Conservation (phyloP, 2,797 vertebrate genomes). For the Alectoris magna region DNA sequence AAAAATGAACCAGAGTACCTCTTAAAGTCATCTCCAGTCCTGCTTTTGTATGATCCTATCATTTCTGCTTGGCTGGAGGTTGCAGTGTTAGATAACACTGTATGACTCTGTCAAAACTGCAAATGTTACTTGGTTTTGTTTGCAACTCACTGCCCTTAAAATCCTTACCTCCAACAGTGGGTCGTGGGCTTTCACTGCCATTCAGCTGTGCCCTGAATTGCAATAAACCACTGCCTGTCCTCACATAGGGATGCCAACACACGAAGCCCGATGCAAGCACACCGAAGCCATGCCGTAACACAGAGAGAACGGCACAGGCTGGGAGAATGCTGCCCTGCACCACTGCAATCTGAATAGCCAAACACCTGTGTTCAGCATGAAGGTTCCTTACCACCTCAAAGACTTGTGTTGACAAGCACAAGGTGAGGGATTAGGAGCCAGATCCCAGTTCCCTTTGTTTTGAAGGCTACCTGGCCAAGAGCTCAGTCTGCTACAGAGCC, state of each 20-base stretch:
- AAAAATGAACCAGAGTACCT: not conserved
- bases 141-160: not conserved
- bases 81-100: conserved; percentile 3
- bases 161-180: not conserved
- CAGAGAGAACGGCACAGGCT: not conserved
- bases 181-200: not conserved
- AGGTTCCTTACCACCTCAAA: not conserved
- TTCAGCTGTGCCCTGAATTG: not conserved
- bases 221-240: not conserved
- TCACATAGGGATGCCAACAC: not conserved
- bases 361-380: not conserved
- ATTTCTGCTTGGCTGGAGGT: conserved; percentile 49
- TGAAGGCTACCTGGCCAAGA: not conserved
- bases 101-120: not conserved
- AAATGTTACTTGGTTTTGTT: not conserved
- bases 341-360: not conserved
- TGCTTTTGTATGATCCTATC: conserved; percentile 38
- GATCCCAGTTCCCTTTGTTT: not conserved
- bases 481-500: not conserved
- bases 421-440: not conserved
- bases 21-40: conserved; percentile 11
- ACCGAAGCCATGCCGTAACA: not conserved
- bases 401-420: fast-evolving
- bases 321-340: not conserved
- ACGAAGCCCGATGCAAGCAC: not conserved